Conservation (phyloP, 2,888 invertebrate genomes). For the Pyrochroa serraticornis region DNA sequence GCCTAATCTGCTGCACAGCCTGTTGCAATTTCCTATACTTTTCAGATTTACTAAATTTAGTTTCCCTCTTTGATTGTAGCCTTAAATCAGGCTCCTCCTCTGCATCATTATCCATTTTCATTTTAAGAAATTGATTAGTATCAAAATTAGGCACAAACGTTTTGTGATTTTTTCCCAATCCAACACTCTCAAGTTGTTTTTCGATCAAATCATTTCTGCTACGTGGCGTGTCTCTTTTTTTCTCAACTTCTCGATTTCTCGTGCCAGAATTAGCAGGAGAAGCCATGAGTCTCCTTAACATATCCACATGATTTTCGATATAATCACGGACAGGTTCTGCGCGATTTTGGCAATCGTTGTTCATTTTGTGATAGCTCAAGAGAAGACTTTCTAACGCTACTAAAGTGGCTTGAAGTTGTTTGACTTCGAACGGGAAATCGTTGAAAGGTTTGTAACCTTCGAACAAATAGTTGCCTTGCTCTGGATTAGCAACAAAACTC, state of each 20-base stretch:
- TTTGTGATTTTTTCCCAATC: constrained; percentile 38
- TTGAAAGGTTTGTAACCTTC: constrained; percentile 9
- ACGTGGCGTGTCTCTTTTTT: constrained; percentile 6
- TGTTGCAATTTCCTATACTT: constrained; percentile 47
- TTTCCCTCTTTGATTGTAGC: constrained; percentile 3
- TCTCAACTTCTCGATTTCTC: background rate
- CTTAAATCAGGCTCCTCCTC: constrained; percentile 11
- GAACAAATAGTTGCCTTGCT: constrained; percentile 29
- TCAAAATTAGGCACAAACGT: constrained; percentile 41
- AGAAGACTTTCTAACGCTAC: constrained; percentile 37
- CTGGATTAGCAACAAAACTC: constrained; percentile 36
- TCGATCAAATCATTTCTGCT: constrained; percentile 32
- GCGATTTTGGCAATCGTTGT: constrained; percentile 46
- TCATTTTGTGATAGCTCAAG: constrained; percentile 48
- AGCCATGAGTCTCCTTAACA: constrained; percentile 38
- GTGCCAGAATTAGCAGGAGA: constrained; percentile 7
- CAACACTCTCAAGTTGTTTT: constrained; percentile 43
- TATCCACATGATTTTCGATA: constrained; percentile 48
- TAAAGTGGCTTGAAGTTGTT: constrained; percentile 38
- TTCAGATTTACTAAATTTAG: constrained; percentile 28
- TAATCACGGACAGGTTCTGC: constrained; percentile 53
- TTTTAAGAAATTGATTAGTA: constrained; percentile 36
- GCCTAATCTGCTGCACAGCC: constrained; percentile 42
- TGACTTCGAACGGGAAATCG: constrained; percentile 2
- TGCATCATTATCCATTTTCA: constrained; percentile 13